Conservation (phyloP, 2,113 vertebrate genomes). For the Sorex fumeus region DNA sequence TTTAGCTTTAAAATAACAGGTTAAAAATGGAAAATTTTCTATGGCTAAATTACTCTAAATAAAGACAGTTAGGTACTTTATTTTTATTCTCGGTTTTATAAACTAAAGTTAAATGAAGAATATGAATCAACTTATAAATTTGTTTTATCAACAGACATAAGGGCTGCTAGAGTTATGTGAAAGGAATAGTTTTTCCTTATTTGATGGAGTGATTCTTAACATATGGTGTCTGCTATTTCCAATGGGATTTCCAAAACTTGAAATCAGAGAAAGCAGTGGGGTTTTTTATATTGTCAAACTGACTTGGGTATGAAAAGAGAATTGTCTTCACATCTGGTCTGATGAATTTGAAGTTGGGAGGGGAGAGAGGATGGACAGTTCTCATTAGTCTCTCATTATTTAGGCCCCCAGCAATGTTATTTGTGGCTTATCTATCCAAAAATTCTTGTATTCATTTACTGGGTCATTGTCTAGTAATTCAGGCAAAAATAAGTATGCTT, state of each 20-base stretch:
- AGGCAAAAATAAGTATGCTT: slow-evolving; percentile 52
- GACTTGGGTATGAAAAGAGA: slow-evolving; percentile 65
- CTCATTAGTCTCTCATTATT: slow-evolving; percentile 1
- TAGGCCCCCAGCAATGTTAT: not conserved
- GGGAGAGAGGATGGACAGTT: not conserved
- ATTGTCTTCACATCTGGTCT: slow-evolving; percentile 52
- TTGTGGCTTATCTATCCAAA: slow-evolving; percentile 23
- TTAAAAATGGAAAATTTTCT: slow-evolving; percentile 7
- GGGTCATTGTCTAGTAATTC: slow-evolving; percentile 57
- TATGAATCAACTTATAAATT: slow-evolving; percentile 76
- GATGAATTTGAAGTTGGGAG: not conserved
- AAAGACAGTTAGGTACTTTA: slow-evolving; percentile 47
- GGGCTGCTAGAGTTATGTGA: slow-evolving; percentile 73
- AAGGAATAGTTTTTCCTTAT: slow-evolving; percentile 77
- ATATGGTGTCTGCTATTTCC: slow-evolving; percentile 80
- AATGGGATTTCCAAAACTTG: slow-evolving; percentile 81
- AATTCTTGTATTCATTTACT: slow-evolving; percentile 49
- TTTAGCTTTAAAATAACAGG: too few species aligned
- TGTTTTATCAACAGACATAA: slow-evolving; percentile 81
- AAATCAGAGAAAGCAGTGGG: slow-evolving; percentile 61
- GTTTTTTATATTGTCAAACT: slow-evolving; percentile 43
- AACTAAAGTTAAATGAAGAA: slow-evolving; percentile 62
- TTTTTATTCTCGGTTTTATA: slow-evolving; percentile 41
- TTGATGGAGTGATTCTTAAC: slow-evolving; percentile 79
- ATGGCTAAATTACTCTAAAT: slow-evolving; percentile 54